phyloP scores from a whole-genome alignment of 2,113 vertebrate genomes.

The Empidonax traillii region DNA sequence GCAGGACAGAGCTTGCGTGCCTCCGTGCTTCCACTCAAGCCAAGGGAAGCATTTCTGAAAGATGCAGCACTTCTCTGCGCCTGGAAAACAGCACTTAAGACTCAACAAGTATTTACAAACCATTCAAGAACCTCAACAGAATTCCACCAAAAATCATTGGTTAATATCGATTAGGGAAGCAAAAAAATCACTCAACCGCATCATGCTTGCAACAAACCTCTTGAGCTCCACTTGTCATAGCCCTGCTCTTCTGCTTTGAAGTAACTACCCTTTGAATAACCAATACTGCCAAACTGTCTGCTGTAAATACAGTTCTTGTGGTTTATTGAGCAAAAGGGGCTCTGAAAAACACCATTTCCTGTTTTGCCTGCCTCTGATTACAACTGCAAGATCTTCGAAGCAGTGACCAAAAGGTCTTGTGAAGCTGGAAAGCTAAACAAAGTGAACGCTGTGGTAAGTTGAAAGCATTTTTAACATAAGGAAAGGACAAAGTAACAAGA shows the following conservation, averaged over 20 bases:
- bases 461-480: neutral
- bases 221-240: neutral
- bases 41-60: constrained; percentile 1
- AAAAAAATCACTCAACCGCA: constrained; percentile 1
- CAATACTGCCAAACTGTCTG: constrained; percentile 24
- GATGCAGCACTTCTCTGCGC: neutral
- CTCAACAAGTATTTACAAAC: neutral
- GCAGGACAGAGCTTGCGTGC: neutral
- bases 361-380: constrained; percentile 54
- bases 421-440: constrained; percentile 45
- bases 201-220: constrained; percentile 42
- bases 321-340: constrained; percentile 40
- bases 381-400: constrained; percentile 35
- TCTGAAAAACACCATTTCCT: constrained; percentile 49
- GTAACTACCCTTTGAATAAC: constrained; percentile 27
- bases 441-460: constrained; percentile 9
- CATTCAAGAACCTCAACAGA: neutral
- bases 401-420: constrained; percentile 9
- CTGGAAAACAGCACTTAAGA: neutral
- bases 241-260: constrained; percentile 14
- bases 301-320: constrained; percentile 40
- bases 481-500: neutral
- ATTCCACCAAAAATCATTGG: neutral
- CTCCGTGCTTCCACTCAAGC: neutral
- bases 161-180: constrained; percentile 6